Evolutionary conservation across 2,797 vertebrate species (phyloP).

Genomic region (Lacerta agilis): DNA sequence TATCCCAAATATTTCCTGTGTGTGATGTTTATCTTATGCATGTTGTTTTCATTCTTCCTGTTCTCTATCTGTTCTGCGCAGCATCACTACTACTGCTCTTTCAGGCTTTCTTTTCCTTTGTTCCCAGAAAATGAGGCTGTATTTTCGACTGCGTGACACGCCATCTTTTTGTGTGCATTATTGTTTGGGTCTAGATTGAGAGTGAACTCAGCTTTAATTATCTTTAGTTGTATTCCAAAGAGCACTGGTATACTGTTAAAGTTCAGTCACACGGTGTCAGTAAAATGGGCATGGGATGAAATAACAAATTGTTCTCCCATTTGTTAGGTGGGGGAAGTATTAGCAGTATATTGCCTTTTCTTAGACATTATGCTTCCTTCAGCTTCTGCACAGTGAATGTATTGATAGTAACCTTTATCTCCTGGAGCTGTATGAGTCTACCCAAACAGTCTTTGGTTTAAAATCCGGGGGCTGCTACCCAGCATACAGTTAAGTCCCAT

Average conservation of each 20-base stretch:
- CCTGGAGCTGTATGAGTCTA: background rate
- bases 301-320: background rate
- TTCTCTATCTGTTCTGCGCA: no score
- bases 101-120: no score
- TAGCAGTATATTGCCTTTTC: constrained; percentile 1
- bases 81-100: no score
- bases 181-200: no score
- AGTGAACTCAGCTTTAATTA: no score
- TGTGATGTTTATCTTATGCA: no score
- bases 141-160: no score
- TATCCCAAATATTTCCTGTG: no score
- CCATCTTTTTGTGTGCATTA: no score
- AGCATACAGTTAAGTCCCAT: constrained; percentile 23
- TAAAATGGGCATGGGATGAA: background rate
- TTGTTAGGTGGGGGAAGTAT: background rate
- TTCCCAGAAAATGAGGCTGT: no score
- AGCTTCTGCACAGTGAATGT: background rate
- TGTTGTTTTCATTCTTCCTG: no score
- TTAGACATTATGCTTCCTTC: background rate
- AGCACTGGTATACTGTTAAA: background rate
- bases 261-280: background rate
- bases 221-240: background rate
- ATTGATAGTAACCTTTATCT: constrained; percentile 9
- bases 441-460: constrained; percentile 2
- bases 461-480: constrained; percentile 18